A percentile compares a stretch with the other conserved stretches of the same genome.
phyloP scores from a whole-genome alignment of 2,113 vertebrate species.

The Festucalex cinctus region DNA sequence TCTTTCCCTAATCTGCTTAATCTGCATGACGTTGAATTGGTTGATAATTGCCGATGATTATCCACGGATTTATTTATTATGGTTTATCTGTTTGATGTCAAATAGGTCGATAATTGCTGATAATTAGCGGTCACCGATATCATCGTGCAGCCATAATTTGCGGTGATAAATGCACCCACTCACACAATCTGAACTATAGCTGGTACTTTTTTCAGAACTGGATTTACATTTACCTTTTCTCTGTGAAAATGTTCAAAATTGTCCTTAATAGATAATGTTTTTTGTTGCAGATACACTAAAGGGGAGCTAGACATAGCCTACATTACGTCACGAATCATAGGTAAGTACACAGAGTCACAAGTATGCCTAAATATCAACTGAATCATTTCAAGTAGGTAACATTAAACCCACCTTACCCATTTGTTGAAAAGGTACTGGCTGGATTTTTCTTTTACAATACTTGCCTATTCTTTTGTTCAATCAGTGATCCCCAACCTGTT shows the following conservation, averaged over 20 bases:
- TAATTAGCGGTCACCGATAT: no score
- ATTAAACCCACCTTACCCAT: neutral
- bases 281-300: constrained; percentile 86
- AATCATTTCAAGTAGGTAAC: neutral
- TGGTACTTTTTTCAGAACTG: neutral
- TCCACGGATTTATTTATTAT: no score
- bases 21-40: no score
- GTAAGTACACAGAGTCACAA: constrained; percentile 69
- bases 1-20: no score
- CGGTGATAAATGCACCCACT: no score
- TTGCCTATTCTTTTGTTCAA: neutral
- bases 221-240: neutral
- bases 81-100: no score
- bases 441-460: neutral
- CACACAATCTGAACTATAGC: neutral
- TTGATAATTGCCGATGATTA: no score
- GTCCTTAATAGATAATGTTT: constrained; percentile 7
- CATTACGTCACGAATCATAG: constrained; percentile 95
- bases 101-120: no score
- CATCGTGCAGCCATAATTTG: no score
- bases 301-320: constrained; percentile 97
- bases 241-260: constrained; percentile 2
- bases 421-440: neutral
- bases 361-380: neutral
- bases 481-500: no score